These are phyloP conservation scores for Pomatostomus ruficeps DNA, from an alignment of 2,113 vertebrate genomes.

Conservation along the genomic window DNA sequence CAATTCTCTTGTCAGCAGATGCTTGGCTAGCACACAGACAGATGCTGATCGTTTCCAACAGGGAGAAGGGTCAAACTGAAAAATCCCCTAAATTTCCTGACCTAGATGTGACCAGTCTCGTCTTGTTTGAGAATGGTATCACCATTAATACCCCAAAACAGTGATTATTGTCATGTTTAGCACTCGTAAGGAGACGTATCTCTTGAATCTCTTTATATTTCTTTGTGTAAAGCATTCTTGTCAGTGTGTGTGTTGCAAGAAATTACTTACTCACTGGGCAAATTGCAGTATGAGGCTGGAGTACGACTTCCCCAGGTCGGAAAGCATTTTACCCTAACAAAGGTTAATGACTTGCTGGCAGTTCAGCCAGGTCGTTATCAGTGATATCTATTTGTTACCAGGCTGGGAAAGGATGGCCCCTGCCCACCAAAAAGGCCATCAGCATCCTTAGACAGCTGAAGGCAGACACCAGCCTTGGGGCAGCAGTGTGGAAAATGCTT, in stretches of 20 bases:
- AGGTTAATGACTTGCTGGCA: slow-evolving; percentile 12
- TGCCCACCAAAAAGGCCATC: neutral
- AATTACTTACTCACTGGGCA: neutral
- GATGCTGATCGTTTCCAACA: neutral
- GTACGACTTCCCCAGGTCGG: neutral
- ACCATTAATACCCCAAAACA: neutral
- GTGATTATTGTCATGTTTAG: neutral
- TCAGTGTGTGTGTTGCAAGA: neutral
- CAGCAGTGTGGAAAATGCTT: neutral
- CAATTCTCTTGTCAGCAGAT: neutral
- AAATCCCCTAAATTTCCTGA: neutral
- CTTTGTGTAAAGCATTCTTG: neutral
- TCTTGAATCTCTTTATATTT: neutral
- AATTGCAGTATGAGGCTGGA: neutral
- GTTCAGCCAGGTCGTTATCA: slow-evolving; percentile 7
- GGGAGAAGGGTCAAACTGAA: neutral
- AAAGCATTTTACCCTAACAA: neutral
- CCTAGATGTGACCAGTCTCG: neutral
- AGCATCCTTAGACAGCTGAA: neutral
- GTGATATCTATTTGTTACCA: neutral
- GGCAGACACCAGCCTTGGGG: slow-evolving; percentile 36
- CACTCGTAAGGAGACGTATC: neutral
- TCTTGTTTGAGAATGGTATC: neutral
- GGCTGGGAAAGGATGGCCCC: neutral
- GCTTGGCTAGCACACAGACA: neutral